These are phyloP conservation scores for Thereva nobilitata DNA, from an alignment of 2,888 invertebrate genomes.

Conservation along the genomic window DNA sequence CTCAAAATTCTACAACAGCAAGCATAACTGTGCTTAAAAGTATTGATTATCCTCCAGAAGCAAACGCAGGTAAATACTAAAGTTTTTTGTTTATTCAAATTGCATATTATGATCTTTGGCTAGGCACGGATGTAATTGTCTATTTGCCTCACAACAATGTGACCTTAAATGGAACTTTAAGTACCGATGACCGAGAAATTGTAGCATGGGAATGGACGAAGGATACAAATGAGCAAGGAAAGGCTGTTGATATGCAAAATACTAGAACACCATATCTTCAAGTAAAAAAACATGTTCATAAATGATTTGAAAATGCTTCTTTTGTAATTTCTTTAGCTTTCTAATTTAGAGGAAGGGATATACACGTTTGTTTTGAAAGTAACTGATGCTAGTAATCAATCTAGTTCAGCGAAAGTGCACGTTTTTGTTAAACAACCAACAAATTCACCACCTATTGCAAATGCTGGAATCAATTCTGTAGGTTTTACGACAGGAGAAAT, in stretches of 20 bases:
- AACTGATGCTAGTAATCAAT: slow-evolving; percentile 88
- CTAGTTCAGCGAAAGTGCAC: slow-evolving; percentile 83
- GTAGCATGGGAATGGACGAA: slow-evolving; percentile 96
- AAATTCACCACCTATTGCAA: slow-evolving; percentile 79
- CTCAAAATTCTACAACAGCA: slow-evolving; percentile 81
- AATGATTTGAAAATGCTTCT: not conserved
- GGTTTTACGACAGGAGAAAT: slow-evolving; percentile 14
- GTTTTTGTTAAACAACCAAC: slow-evolving; percentile 92
- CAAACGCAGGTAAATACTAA: slow-evolving; percentile 72
- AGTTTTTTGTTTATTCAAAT: not conserved
- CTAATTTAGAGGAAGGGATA: slow-evolving; percentile 90
- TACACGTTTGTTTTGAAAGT: slow-evolving; percentile 93
- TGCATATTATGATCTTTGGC: slow-evolving; percentile 25
- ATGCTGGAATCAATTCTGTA: slow-evolving; percentile 64
- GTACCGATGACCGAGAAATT: slow-evolving; percentile 92
- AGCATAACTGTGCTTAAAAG: slow-evolving; percentile 89
- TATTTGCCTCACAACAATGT: slow-evolving; percentile 87
- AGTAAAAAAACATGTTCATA: slow-evolving; percentile 47
- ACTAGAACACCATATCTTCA: slow-evolving; percentile 87
- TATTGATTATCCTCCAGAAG: slow-evolving; percentile 93
- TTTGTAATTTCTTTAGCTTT: slow-evolving; percentile 60
- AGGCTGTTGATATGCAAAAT: slow-evolving; percentile 95
- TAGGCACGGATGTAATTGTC: slow-evolving; percentile 84
- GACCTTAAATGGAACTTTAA: slow-evolving; percentile 85
- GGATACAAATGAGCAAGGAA: slow-evolving; percentile 81